A percentile compares a stretch with the other conserved stretches of the same genome.
These are phyloP conservation scores for Rugalucina vietnamica DNA, from an alignment of 2,888 invertebrate species.

Conservation along the genomic window DNA sequence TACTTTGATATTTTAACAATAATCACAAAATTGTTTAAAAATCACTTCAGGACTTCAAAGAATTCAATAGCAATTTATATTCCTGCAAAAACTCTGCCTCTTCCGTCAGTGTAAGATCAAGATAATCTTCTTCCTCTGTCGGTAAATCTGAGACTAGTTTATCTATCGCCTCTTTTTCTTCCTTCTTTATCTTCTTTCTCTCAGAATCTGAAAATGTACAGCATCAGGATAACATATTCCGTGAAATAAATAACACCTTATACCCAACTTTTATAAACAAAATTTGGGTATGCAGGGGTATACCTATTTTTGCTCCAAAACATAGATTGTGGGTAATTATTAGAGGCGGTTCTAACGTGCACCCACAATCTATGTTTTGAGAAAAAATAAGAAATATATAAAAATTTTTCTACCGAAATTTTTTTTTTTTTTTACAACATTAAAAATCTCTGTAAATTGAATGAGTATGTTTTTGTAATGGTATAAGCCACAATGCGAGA, in stretches of 20 bases:
- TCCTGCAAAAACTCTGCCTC: neutral
- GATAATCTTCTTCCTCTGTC: conserved; percentile 89
- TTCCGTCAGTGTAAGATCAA: conserved; percentile 87
- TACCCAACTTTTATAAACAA: neutral
- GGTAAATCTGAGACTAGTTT: conserved; percentile 84
- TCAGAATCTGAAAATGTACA: neutral
- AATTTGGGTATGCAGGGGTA: neutral
- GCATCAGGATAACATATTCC: neutral
- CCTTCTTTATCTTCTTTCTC: neutral
- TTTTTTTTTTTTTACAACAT: neutral
- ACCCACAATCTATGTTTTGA: neutral
- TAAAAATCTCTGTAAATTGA: neutral
- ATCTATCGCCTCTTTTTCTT: conserved; percentile 54
- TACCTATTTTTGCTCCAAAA: neutral
- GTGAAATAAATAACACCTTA: neutral
- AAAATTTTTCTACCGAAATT: neutral
- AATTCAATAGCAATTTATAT: neutral
- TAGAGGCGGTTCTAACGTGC: neutral
- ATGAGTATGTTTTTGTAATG: neutral
- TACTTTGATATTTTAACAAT: neutral
- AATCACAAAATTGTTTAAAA: neutral
- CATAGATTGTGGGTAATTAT: neutral
- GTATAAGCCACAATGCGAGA: no score
- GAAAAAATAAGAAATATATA: neutral
- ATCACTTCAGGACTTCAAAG: neutral